Evolutionary conservation across 37 sponge, comb jelly and placozoan species (phyloP), one percentile per base, ranked within the genome.

Genomic region (Geodia barretti): DNA sequence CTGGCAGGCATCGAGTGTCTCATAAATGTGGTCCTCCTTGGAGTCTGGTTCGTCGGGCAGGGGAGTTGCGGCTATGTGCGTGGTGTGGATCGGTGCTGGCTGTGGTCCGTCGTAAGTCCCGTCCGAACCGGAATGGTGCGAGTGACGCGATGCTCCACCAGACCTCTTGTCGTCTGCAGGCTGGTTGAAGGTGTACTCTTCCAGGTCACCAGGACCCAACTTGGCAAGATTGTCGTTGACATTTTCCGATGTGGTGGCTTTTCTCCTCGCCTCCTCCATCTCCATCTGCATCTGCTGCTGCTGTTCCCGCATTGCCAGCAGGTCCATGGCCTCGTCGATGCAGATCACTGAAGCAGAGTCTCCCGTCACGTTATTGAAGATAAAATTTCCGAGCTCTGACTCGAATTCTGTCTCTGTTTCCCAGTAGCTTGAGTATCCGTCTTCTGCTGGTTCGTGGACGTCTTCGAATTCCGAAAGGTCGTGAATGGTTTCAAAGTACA

Each of bases 401-500:
- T 89, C 90, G 4, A 64, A 60, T 40, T 90, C 86, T 5, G 75
- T 79, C 39, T 90, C 90, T 4, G 90, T 90, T 35, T 83, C 90
- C 79, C 75, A 83, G 36, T 47, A 77, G 59, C 84, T 89, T 9
- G 81, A 67, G 71, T 85, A 85, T 43, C 80, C 80, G 30, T 73
- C 85, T 34, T 83, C 84, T 8, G 79, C 68, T 5, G 9, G 66
- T 1, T 23, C 28, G 33, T 2, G 31, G 17, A 83, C 30, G 23
- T 70, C 81, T 31, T 90, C 90, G 40, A 85, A 84, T 2, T 58
- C 47, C 23, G 75, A 37, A 0, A 83, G 26, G 14, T 79, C 66
- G 68, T 85, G 85, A 23, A 90, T 84, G 1, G 90, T 90, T 17
- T 90, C 90, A 60, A 90, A 90, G 80, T 85, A 90, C 90, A 85